These are phyloP conservation scores for Chelonoidis abingdonii DNA, from an alignment of 2,113 vertebrate genomes.

Conservation along the genomic window DNA sequence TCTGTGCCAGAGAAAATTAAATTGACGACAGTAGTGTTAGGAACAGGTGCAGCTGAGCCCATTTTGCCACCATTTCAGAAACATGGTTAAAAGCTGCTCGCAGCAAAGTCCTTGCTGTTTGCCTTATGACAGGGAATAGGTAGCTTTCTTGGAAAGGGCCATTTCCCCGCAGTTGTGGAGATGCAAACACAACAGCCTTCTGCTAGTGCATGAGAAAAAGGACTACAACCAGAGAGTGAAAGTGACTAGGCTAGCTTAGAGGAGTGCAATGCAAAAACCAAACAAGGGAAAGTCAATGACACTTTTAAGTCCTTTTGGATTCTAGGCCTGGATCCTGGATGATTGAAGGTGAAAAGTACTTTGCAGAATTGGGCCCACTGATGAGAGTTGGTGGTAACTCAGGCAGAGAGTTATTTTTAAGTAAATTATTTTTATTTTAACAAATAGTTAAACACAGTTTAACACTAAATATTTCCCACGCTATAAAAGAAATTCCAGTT, in stretches of 20 bases:
- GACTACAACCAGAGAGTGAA: neutral
- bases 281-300: neutral
- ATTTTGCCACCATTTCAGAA: slow-evolving; percentile 18
- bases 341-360: slow-evolving; percentile 10
- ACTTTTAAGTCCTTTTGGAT: neutral
- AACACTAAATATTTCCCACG: neutral
- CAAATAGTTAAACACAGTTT: neutral
- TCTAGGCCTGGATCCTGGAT: neutral
- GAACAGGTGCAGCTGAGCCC: slow-evolving; percentile 59
- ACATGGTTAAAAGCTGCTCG: slow-evolving; percentile 1
- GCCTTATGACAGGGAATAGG: neutral
- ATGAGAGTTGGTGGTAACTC: neutral
- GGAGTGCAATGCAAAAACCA: neutral
- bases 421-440: slow-evolving; percentile 1
- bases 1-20: slow-evolving; percentile 9
- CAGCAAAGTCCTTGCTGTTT: neutral
- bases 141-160: neutral
- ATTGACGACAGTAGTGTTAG: slow-evolving; percentile 39
- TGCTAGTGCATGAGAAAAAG: neutral
- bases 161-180: neutral
- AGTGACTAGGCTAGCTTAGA: neutral
- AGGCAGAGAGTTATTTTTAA: slow-evolving; percentile 15
- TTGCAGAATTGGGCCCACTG: slow-evolving; percentile 27
- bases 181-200: neutral
- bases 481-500: neutral